A percentile compares a stretch with the other conserved stretches of the same genome.
These are phyloP conservation scores for Campoletis raptor DNA, from an alignment of 2,888 invertebrate species.

Conservation along the genomic window DNA sequence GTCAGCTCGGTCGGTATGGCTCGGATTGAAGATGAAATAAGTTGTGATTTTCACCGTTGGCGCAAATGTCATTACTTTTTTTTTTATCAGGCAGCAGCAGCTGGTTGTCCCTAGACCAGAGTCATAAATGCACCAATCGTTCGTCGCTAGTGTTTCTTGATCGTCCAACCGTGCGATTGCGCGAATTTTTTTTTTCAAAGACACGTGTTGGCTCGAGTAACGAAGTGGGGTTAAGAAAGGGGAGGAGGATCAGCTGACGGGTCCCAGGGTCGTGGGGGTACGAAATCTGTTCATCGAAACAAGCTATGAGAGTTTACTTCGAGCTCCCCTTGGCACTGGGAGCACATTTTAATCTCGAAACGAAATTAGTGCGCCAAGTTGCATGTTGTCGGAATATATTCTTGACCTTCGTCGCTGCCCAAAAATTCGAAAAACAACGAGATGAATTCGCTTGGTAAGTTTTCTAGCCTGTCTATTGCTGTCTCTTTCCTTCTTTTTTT, in stretches of 20 bases:
- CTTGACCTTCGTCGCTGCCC: not conserved
- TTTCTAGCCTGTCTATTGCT: not conserved
- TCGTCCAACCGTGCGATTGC: not conserved
- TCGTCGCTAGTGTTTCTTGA: not conserved
- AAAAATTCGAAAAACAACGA: conserved; percentile 17
- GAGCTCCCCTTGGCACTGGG: not conserved
- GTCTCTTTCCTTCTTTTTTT: not conserved
- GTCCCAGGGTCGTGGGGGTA: conserved; percentile 26
- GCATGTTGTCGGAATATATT: not conserved
- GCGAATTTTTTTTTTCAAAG: not conserved
- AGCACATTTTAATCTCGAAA: conserved; percentile 33
- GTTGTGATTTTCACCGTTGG: not conserved
- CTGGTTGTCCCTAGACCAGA: not conserved
- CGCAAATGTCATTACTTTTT: not conserved
- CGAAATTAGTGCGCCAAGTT: conserved; percentile 37
- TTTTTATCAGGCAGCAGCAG: not conserved
- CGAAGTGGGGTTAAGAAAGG: not conserved
- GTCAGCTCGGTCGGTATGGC: no score
- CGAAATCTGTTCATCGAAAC: conserved; percentile 1
- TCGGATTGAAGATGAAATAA: not conserved
- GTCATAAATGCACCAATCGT: not conserved
- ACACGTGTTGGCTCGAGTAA: conserved; percentile 15
- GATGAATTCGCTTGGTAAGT: conserved; percentile 61
- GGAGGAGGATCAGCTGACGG: conserved; percentile 45
- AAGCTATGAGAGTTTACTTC: conserved; percentile 25